Percentiles rank a stretch among this genome's conserved stretches.
Conservation (phyloP, 2,888 invertebrate species). For the Cheilosia pagana region DNA sequence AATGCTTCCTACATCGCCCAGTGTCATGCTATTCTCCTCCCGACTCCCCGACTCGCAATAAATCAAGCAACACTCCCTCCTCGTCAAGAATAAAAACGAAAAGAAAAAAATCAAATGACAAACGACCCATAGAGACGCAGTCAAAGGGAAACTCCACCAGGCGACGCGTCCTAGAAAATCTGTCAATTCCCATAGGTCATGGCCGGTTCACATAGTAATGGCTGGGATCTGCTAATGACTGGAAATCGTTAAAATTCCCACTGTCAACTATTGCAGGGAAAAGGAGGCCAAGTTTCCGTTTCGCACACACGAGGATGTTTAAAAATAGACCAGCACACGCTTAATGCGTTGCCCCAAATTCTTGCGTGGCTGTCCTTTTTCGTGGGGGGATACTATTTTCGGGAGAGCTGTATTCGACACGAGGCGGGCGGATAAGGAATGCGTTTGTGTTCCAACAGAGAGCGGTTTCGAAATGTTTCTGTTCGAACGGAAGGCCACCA, state of each 20-base stretch:
- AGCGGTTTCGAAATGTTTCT: conserved; percentile 15
- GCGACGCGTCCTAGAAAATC: conserved; percentile 36
- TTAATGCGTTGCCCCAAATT: conserved; percentile 55
- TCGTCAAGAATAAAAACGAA: conserved; percentile 5
- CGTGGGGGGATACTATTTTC: conserved; percentile 28
- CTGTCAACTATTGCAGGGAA: conserved; percentile 11
- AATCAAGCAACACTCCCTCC: conserved; percentile 63
- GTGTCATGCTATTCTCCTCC: conserved; percentile 44
- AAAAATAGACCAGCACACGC: conserved; percentile 48
- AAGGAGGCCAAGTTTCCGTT: conserved; percentile 28
- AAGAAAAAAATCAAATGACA: conserved; percentile 53
- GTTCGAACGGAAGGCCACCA: conserved; percentile 9
- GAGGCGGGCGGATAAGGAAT: conserved; percentile 13
- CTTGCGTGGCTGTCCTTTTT: conserved; percentile 41
- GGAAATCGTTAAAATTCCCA: conserved; percentile 25
- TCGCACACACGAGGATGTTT: background rate
- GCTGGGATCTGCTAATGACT: conserved; percentile 32
- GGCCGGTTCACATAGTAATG: conserved; percentile 38
- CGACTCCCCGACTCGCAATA: conserved; percentile 22
- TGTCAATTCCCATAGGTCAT: conserved; percentile 55
- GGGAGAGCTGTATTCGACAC: conserved; percentile 39
- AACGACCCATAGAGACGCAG: conserved; percentile 27
- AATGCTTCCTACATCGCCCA: conserved; percentile 55
- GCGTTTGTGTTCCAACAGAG: background rate
- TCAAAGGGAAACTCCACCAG: conserved; percentile 7